Percentiles rank a stretch among this genome's conserved stretches.
These are phyloP conservation scores for Margarornis squamiger DNA, from an alignment of 2,797 vertebrate genomes.

Conservation along the genomic window DNA sequence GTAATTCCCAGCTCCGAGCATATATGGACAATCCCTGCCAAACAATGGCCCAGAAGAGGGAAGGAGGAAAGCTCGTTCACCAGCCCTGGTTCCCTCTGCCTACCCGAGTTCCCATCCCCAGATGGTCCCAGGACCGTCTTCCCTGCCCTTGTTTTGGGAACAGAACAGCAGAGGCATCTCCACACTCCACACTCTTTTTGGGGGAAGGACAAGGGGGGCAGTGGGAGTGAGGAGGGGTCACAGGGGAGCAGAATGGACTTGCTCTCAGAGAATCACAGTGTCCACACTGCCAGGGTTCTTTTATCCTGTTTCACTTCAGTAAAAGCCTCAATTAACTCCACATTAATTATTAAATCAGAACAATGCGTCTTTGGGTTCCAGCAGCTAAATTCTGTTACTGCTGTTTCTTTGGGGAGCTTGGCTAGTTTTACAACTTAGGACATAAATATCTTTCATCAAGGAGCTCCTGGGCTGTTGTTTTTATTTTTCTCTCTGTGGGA, in stretches of 20 bases:
- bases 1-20: not conserved
- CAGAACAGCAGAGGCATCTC: not conserved
- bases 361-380: slow-evolving; percentile 62
- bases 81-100: not conserved
- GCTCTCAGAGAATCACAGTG: not conserved
- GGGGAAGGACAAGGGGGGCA: not conserved
- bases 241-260: not conserved
- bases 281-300: slow-evolving; percentile 46
- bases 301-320: slow-evolving; percentile 56
- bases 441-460: slow-evolving; percentile 36
- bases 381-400: slow-evolving; percentile 54
- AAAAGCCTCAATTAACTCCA: slow-evolving; percentile 72
- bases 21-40: not conserved
- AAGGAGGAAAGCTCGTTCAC: not conserved
- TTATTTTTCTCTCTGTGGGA: not conserved
- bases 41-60: not conserved
- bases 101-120: not conserved
- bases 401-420: slow-evolving; percentile 20
- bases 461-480: not conserved
- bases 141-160: not conserved
- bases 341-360: slow-evolving; percentile 76
- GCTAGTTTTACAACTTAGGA: slow-evolving; percentile 9
- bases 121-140: not conserved
- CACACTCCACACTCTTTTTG: not conserved
- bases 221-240: not conserved